phyloP scores from a whole-genome alignment of 2,797 vertebrate species.

The Lagocephalus sceleratus region DNA sequence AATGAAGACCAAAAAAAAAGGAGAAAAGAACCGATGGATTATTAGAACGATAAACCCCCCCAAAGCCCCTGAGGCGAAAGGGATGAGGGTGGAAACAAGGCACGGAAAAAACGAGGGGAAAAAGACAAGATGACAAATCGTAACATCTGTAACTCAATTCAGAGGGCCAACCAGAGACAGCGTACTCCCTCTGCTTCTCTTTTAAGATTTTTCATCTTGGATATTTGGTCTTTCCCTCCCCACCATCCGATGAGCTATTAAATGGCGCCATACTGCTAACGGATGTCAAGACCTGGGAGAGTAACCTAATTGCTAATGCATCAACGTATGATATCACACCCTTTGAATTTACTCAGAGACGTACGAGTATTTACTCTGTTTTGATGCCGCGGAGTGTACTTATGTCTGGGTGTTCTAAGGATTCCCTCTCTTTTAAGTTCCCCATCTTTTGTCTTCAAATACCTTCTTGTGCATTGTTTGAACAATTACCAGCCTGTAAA shows the following conservation, averaged over 20 bases:
- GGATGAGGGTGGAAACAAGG: conserved; percentile 48
- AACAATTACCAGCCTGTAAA: neutral
- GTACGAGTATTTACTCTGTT: too few relatives aligned
- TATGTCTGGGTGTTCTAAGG: too few relatives aligned
- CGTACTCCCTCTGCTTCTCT: conserved; percentile 37
- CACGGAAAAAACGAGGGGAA: conserved; percentile 61
- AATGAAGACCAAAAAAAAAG: conserved; percentile 39
- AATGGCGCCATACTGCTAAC: conserved; percentile 77
- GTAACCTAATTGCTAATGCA: conserved; percentile 63
- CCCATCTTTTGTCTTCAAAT: neutral
- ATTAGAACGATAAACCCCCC: conserved; percentile 68
- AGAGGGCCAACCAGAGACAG: conserved; percentile 51
- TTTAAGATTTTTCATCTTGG: conserved; percentile 32
- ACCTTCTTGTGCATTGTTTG: neutral
- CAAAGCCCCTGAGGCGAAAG: conserved; percentile 43
- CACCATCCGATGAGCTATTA: conserved; percentile 76
- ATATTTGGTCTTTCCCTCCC: conserved; percentile 63
- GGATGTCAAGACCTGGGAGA: conserved; percentile 70
- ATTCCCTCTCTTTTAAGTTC: too few relatives aligned
- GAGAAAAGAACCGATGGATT: conserved; percentile 55
- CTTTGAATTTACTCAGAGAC: too few relatives aligned
- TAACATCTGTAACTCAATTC: conserved; percentile 76
- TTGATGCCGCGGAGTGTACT: too few relatives aligned
- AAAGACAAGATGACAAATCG: conserved; percentile 70
- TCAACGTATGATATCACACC: conserved; percentile 61